Base-by-base conservation (phyloP, 2,888 invertebrate genomes). In the Camptogramma bilineatum region DNA sequence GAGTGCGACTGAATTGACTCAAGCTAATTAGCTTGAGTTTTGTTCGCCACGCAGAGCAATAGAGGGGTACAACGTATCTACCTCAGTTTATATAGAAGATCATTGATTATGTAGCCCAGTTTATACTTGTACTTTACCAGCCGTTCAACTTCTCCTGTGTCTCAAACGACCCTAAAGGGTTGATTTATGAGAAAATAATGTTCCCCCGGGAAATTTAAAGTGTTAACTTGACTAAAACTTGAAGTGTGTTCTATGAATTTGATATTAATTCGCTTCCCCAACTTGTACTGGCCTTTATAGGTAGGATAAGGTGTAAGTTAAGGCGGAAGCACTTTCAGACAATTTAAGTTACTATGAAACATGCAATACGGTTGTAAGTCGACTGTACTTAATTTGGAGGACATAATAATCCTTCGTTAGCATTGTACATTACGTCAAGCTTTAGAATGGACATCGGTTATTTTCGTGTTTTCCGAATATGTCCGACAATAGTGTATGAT, bases 111-210 rank as follows among this genome's bases (percentile, higher is more conserved):
- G 5, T 24, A 4, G 28, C 28, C 28, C 9, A 7, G 10, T 31
- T 31, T 9, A 13, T 39, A 39, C 13, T 39, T 13, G 10, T 39
- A 54, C 7, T 57, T 19, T 16, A 55, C 62, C 46, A 58, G 54
- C 66, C 18, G 31, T 52, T 17, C 9, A 13, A 16, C 2, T 47
- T 42, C 18, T 76, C 76, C 62, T 66, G 47, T 51, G 42, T 13
- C 48, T 73, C 72, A 76, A 74, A 77, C 80, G 82, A 82, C 85
- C 85, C 77, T 64, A 69, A 85, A 85, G 86, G 87, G 85, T 87
- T 91, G 91, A 91, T 91, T 91, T 90, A 91, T 88, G 84, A 75
- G 84, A 83, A 90, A 88, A 88, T 91, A 89, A 90, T 91, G 85
- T 82, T 83, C 88, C 80, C 77, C 73, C 59, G 84, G 86, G 85